Evolutionary conservation across 2,888 invertebrate genomes (phyloP), one percentile per base, ranked within the genome.

Genomic region (Tribolium freemani): DNA sequence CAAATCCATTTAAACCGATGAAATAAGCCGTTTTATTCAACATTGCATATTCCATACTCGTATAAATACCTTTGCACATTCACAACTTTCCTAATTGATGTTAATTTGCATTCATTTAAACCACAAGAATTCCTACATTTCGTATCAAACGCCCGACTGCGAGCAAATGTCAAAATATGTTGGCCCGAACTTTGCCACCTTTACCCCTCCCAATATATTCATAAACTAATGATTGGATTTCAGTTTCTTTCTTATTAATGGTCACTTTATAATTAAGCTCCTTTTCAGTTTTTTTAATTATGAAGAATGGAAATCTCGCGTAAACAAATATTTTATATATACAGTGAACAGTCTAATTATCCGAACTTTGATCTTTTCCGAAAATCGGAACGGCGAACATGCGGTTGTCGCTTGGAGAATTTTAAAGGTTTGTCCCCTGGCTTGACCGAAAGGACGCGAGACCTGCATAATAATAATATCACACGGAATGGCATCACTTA

Each of bases 1-100:
- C 30, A 69, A 72, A 72, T 63, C 68, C 57, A 64, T 72, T 72
- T 72, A 69, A 69, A 72, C 56, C 66, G 57, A 72, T 63, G 57
- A 50, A 56, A 69, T 69, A 72, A 72, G 50, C 61, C 60, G n/a
- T 72, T 72, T 67, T 68, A 72, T 72, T 72, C 54, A 54, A 72
- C 67, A 61, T 31, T 48, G 50, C 11, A 9, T 21, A 48, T 51
- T 31, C 31, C 31, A 11, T 60, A 26, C 20, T 20, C 20, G 16
- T 20, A 56, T 56, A 56, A 56, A 56, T 56, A 56, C 54, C 54
- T 38, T 56, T 30, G 54, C 57, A 45, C 44, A 57, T 44, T 44
- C n/a, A 38, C 57, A 57, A 57, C 57, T 57, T 57, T 30, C 44
- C 57, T 57, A 57, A 57, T 57, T 57, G 57, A 45, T 13, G 57